These are phyloP conservation scores for Aradus depressus DNA, from an alignment of 2,888 invertebrate species.

Conservation along the genomic window DNA sequence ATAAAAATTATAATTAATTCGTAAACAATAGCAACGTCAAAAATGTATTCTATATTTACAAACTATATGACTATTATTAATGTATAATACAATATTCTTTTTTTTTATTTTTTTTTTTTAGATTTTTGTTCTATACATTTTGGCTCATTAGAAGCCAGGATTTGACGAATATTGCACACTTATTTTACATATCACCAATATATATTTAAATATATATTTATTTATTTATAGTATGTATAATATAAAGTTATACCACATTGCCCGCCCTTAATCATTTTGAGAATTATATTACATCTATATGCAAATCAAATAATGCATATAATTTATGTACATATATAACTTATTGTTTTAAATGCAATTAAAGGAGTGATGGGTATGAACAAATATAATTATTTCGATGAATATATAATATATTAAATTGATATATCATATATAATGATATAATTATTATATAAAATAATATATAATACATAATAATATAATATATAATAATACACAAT, in stretches of 20 bases:
- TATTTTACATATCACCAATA: slow-evolving; percentile 18
- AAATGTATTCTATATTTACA: slow-evolving; percentile 15
- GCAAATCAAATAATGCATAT: slow-evolving; percentile 17
- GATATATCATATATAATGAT: too few relatives aligned
- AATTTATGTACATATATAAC: slow-evolving; percentile 6
- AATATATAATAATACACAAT: too few relatives aligned
- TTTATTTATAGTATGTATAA: slow-evolving; percentile 13
- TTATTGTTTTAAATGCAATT: too few relatives aligned
- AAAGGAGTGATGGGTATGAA: too few relatives aligned
- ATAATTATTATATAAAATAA: too few relatives aligned
- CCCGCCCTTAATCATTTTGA: slow-evolving; percentile 10
- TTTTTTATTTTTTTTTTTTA: too few relatives aligned
- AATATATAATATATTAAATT: too few relatives aligned
- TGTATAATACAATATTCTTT: too few relatives aligned
- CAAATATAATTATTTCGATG: too few relatives aligned
- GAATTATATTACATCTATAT: slow-evolving; percentile 12
- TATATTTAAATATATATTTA: slow-evolving; percentile 14
- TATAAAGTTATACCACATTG: slow-evolving; percentile 10
- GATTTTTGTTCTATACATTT: slow-evolving; percentile 14
- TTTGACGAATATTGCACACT: slow-evolving; percentile 14
- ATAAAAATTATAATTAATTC: too few relatives aligned
- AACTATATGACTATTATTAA: slow-evolving; percentile 10
- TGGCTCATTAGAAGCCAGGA: slow-evolving; percentile 4
- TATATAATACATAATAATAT: too few relatives aligned
- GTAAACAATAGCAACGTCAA: too few relatives aligned